These are phyloP conservation scores for Julus scanicus DNA, from an alignment of 2,888 invertebrate genomes.

Conservation along the genomic window DNA sequence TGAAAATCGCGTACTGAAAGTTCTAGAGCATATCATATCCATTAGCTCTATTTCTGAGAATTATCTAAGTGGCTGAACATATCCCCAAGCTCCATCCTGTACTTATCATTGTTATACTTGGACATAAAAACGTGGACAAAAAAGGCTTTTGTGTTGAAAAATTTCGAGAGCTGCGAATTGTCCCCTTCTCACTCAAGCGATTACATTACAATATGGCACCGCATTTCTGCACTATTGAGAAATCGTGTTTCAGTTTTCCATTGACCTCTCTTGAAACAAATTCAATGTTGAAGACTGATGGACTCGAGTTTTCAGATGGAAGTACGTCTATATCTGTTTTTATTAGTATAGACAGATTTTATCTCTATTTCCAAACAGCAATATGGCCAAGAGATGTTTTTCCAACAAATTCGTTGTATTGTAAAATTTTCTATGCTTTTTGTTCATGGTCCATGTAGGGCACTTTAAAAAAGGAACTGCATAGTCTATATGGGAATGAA, in stretches of 20 bases:
- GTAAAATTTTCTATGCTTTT: conserved; percentile 36
- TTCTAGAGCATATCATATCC: not conserved
- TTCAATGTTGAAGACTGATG: conserved; percentile 31
- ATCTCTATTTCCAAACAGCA: conserved; percentile 43
- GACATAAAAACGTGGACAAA: not conserved
- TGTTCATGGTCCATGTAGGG: conserved; percentile 26
- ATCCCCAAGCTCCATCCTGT: not conserved
- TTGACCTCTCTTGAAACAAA: conserved; percentile 14
- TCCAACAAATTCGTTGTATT: conserved; percentile 43
- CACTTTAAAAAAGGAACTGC: conserved; percentile 20
- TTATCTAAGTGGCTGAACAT: not conserved
- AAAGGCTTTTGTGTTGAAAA: not conserved
- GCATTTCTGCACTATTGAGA: conserved; percentile 12
- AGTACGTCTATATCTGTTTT: conserved; percentile 21
- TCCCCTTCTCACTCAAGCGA: not conserved
- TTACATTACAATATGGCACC: not conserved
- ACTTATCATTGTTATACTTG: not conserved
- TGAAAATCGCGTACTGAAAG: not conserved
- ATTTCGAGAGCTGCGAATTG: not conserved
- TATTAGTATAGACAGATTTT: conserved; percentile 41
- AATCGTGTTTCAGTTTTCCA: conserved; percentile 32
- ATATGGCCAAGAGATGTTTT: conserved; percentile 40
- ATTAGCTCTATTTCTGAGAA: not conserved
- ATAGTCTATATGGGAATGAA: conserved; percentile 43
- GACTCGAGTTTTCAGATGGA: conserved; percentile 40